These are phyloP conservation scores for Tenebrio molitor DNA, from an alignment of 1,140 invertebrate species.

Conservation along the genomic window DNA sequence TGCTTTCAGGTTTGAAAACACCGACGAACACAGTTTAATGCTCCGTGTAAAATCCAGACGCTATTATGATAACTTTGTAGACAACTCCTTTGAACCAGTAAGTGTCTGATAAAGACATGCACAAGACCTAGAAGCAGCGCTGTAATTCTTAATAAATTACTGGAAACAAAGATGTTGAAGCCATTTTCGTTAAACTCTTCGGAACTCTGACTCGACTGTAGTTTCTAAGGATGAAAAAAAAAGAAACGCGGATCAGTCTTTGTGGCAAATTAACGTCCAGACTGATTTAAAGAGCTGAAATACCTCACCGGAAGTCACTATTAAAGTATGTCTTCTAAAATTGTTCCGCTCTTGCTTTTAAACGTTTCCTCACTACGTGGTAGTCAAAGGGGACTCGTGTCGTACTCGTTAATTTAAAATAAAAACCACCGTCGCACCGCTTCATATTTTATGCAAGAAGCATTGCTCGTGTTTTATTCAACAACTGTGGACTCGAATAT, in stretches of 20 bases:
- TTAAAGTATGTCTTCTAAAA: conserved; percentile 50
- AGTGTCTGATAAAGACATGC: conserved; percentile 44
- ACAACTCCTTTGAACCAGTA: conserved; percentile 43
- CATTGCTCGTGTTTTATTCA: conserved; percentile 38
- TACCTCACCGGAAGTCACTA: conserved; percentile 48
- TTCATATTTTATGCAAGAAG: conserved; percentile 43
- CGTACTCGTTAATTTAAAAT: conserved; percentile 46
- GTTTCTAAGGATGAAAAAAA: conserved; percentile 10
- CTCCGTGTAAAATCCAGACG: conserved; percentile 46
- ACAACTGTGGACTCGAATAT: conserved; percentile 22
- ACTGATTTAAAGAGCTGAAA: conserved; percentile 25
- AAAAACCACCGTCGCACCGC: conserved; percentile 30
- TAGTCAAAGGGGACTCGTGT: conserved; percentile 44
- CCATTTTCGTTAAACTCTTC: conserved; percentile 6
- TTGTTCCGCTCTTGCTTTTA: conserved; percentile 48
- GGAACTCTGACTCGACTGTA: background rate
- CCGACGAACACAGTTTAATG: conserved; percentile 40
- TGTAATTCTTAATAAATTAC: conserved; percentile 33
- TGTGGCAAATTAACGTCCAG: conserved; percentile 20
- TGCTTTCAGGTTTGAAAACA: conserved; percentile 39
- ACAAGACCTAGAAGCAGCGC: conserved; percentile 32
- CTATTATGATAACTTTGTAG: conserved; percentile 47
- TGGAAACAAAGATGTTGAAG: background rate
- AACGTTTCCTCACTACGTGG: conserved; percentile 43
- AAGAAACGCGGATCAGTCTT: background rate